Evolutionary conservation across 2,888 invertebrate genomes (phyloP).

Genomic region (Drosophila formosana): DNA sequence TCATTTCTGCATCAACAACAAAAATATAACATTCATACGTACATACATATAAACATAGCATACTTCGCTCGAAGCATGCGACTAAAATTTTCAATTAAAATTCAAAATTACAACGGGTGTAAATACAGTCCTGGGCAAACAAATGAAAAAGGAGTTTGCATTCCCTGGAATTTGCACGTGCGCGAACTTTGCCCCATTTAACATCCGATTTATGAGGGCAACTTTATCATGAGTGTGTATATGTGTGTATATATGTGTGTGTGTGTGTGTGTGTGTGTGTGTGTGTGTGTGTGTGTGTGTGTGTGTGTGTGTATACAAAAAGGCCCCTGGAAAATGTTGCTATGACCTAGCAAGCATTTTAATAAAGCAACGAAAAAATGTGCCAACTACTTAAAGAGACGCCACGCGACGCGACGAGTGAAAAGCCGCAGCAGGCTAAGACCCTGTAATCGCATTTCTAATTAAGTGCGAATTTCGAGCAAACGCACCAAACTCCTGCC

Average conservation of each 20-base stretch:
- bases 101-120: constrained; percentile 11
- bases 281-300: not conserved
- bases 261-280: too few species aligned
- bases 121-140: constrained; percentile 2
- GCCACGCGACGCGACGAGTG: constrained; percentile 10
- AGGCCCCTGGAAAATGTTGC: not conserved
- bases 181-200: constrained; percentile 28
- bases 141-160: constrained; percentile 20
- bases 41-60: not conserved
- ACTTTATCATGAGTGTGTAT: not conserved
- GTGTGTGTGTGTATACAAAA: not conserved
- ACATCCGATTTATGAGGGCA: constrained; percentile 30
- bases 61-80: not conserved
- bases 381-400: constrained; percentile 56
- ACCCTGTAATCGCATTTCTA: constrained; percentile 75
- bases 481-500: constrained; percentile 12
- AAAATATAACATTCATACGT: not conserved
- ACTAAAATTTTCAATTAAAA: constrained; percentile 7
- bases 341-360: constrained; percentile 38
- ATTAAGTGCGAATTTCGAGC: constrained; percentile 74
- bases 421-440: constrained; percentile 59
- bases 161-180: constrained; percentile 17
- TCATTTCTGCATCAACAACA: constrained; percentile 2
- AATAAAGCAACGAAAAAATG: constrained; percentile 54
- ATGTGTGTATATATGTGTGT: not conserved